Base-by-base conservation (phyloP, 2,113 vertebrate species). In the Orthonyx spaldingii region DNA sequence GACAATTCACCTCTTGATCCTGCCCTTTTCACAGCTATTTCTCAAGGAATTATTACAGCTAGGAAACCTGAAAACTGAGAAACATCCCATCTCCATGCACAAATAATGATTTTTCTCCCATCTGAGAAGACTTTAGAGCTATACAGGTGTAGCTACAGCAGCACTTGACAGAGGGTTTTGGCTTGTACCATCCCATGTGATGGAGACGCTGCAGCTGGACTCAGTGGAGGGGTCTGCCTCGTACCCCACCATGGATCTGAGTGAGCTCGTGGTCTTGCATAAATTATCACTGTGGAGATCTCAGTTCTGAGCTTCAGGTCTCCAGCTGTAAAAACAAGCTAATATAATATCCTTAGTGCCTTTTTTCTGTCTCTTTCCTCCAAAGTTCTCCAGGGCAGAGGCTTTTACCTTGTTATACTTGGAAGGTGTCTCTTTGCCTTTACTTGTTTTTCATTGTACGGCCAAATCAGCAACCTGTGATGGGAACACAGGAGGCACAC, bases 141-240 rank as follows among this genome's bases (percentile, higher is more conserved):
- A 30, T 1, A 4, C 21, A 47, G 60, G 19, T 64, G 55, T 41
- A 64, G 27, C 13, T n/a, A 12, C 24, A 41, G 27, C 24, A 35
- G 37, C 35, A 69, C 23, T 63, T 24, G 2, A 28, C 5, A 7
- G 55, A 61, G 20, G 8, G 18, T 11, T 71, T 60, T 64, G 30
- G 14, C 30, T 87, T 19, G 1, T 55, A 55, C 21, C 6, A 10
- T 7, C 3, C 23, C 6, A 9, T 14, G 28, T 68, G 41, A 66
- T 10, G 18, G 30, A 63, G 39, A 33, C 0, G 0, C 21, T 44
- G 15, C 32, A 77, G 39, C 1, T 47, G 24, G 28, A 42, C n/a
- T 70, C 11, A 2, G 41, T 1, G 3, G 49, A 49, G 22, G 10
- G 11, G 6, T 69, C 59, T 76, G 35, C 28, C 61, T 89, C 7